Evolutionary conservation across 2,888 invertebrate genomes (phyloP).

Genomic region (Protonemura montana): DNA sequence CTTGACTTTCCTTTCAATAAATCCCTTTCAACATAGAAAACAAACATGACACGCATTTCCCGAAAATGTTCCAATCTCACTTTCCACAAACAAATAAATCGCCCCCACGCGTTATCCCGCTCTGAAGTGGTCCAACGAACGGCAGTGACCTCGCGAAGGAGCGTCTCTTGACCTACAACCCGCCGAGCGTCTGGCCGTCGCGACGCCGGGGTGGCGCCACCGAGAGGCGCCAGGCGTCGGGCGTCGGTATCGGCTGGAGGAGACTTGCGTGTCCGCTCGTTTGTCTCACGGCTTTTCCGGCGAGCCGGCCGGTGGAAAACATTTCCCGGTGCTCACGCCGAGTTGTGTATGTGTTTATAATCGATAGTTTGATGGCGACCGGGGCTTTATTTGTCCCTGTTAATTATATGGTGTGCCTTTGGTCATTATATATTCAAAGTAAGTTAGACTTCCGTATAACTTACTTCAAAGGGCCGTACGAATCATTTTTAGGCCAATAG

Average conservation of each 20-base stretch:
- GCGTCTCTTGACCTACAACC: slow-evolving; percentile 36
- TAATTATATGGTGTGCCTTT: too few species aligned
- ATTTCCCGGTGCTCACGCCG: neutral
- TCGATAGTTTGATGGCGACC: neutral
- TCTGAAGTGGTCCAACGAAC: neutral
- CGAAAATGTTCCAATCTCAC: neutral
- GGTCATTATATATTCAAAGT: too few species aligned
- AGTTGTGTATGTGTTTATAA: neutral
- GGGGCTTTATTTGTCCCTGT: neutral
- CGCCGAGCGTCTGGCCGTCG: slow-evolving; percentile 36
- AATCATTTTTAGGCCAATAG: too few species aligned
- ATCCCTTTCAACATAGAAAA: neutral
- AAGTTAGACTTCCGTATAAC: too few species aligned
- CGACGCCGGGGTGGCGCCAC: slow-evolving; percentile 33
- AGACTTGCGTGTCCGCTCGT: neutral
- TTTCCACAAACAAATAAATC: neutral
- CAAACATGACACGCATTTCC: neutral
- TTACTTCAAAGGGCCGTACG: too few species aligned
- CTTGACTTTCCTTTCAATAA: too few species aligned
- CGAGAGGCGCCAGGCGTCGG: neutral
- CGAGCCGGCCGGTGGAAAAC: neutral
- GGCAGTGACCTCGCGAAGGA: neutral
- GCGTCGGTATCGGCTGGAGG: neutral
- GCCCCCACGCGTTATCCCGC: neutral
- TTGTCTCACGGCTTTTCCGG: neutral